Percentiles rank a stretch among this genome's conserved stretches.
Evolutionary conservation across 2,888 invertebrate species (phyloP).

Genomic region (Drosophila vallismaia): DNA sequence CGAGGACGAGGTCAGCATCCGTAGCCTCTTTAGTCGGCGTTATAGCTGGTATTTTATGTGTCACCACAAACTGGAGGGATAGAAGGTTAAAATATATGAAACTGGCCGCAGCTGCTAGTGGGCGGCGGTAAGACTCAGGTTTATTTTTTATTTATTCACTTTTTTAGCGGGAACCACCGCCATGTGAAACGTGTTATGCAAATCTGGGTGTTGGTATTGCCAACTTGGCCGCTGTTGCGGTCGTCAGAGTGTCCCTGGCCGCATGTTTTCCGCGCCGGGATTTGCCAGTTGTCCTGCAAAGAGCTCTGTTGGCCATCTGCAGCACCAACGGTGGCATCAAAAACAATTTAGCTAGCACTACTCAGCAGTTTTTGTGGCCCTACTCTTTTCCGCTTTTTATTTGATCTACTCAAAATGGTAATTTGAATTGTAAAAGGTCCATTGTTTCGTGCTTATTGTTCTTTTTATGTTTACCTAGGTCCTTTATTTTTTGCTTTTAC

Average conservation of each 20-base stretch:
- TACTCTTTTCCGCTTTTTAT: conserved; percentile 45
- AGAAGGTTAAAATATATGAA: conserved; percentile 43
- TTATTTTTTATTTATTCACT: conserved; percentile 3
- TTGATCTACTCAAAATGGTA: conserved; percentile 70
- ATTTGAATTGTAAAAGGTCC: conserved; percentile 69
- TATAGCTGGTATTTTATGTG: conserved; percentile 52
- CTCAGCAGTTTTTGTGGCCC: conserved; percentile 50
- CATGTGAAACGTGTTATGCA: conserved; percentile 66
- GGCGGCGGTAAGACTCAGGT: conserved; percentile 15
- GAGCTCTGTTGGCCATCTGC: conserved; percentile 44
- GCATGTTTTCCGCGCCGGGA: conserved; percentile 30
- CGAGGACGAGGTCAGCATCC: neutral
- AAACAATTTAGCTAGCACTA: conserved; percentile 65
- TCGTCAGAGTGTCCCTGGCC: neutral
- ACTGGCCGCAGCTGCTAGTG: conserved; percentile 37
- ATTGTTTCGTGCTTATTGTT: conserved; percentile 57
- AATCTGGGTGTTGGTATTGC: conserved; percentile 55
- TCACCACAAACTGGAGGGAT: conserved; percentile 51
- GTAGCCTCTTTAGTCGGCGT: conserved; percentile 7
- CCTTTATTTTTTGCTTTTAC: neutral
- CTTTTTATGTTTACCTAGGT: conserved; percentile 31
- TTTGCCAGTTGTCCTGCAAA: conserved; percentile 45
- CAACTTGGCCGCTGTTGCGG: conserved; percentile 1
- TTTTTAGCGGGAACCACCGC: conserved; percentile 29
- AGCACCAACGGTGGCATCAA: conserved; percentile 39